Evolutionary conservation across 2,888 invertebrate genomes (phyloP), one percentile per base, ranked within the genome.

Genomic region (Temnothorax rugatulus): DNA sequence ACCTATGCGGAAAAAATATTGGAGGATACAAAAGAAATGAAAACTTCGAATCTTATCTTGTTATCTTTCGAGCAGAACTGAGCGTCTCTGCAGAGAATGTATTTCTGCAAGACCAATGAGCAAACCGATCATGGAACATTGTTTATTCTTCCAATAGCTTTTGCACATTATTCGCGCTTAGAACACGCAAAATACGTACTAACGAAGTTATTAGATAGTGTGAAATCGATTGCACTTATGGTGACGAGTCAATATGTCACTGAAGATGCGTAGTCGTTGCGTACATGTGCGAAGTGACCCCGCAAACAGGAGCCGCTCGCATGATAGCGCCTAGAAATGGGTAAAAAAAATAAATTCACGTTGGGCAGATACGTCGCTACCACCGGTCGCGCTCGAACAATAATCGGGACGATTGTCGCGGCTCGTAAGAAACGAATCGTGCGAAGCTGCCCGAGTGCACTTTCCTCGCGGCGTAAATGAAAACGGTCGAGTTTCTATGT

Each of bases 401-500:
- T 63, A 63, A 77, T 54, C 77, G 25, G 63, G 44, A 77, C 69
- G 63, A 77, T 77, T 77, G 69, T 44, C 59, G 47, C 59, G 44
- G 52, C 44, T 47, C 57, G 52, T 52, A 61, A 76, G 29, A 50
- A 75, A 61, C 83, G 44, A 44, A 38, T 50, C 68, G 38, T 29
- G 83, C 69, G 59, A 47, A 52, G 50, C 41, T 4, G 52, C 11
- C 4, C 54, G 44, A 34, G 34, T 76, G 52, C 69, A 77, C 50
- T 71, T 77, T 77, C 69, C 69, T 77, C 63, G 61, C 77, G 77
- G 34, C 25, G 69, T 59, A 77, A 83, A 69, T 76, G 69, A 76
- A 83, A 83, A 76, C 61, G 52, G 68, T 41, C 76, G 76, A 68
- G 75, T 83, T 83, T 83, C 83, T 69, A 83, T 76, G 83, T 63